These are phyloP conservation scores for Ectemnius lituratus DNA, from an alignment of 2,888 invertebrate genomes.

Conservation along the genomic window DNA sequence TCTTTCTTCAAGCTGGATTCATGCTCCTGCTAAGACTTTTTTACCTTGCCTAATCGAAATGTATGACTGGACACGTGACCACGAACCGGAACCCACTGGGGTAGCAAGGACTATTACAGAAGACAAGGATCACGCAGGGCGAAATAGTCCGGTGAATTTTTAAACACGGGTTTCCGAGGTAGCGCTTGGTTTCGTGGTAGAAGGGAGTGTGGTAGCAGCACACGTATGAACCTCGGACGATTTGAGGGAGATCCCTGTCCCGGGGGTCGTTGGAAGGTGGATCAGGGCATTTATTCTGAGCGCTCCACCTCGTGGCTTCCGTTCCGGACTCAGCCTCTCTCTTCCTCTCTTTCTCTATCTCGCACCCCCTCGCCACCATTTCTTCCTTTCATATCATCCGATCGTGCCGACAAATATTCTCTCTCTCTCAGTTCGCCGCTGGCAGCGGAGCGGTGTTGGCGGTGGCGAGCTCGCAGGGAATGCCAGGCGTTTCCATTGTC, in stretches of 20 bases:
- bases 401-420: conserved; percentile 32
- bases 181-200: background rate
- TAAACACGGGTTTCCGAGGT: conserved; percentile 44
- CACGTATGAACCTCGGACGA: too few relatives aligned
- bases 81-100: background rate
- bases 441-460: conserved; percentile 19
- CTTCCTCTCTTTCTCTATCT: conserved; percentile 16
- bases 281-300: conserved; percentile 54
- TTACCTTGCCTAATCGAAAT: background rate
- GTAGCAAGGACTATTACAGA: background rate
- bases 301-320: conserved; percentile 30
- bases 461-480: conserved; percentile 58
- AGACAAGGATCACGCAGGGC: conserved; percentile 9
- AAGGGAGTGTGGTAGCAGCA: conserved; percentile 32
- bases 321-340: conserved; percentile 33
- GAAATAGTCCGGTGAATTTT: conserved; percentile 39
- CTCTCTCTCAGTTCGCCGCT: conserved; percentile 27
- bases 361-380: conserved; percentile 2
- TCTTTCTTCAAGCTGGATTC: background rate
- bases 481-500: conserved; percentile 69
- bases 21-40: background rate
- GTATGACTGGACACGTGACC: background rate
- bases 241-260: conserved; percentile 35
- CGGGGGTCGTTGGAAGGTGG: conserved; percentile 44
- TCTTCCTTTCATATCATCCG: background rate